Percentiles rank a stretch among this genome's conserved stretches.
These are phyloP conservation scores for Drosophila algonquin DNA, from an alignment of 2,888 invertebrate species.

Conservation along the genomic window DNA sequence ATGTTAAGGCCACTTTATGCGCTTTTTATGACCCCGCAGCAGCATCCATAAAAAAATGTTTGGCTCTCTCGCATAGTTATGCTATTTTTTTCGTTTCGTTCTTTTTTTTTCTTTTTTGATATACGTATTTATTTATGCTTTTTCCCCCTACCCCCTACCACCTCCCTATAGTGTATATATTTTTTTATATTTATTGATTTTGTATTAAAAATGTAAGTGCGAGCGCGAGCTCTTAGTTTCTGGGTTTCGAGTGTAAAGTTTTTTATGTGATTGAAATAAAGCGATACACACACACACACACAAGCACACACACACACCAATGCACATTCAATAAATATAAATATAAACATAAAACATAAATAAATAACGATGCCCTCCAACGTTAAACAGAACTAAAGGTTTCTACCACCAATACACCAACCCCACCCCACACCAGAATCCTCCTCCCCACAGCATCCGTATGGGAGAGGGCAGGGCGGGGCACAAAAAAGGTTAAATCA, in stretches of 20 bases:
- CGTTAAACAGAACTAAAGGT: slow-evolving; percentile 46
- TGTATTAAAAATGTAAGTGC: slow-evolving; percentile 80
- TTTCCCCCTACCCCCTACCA: slow-evolving; percentile 25
- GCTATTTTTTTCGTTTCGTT: slow-evolving; percentile 17
- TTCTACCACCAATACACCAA: not conserved
- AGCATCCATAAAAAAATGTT: slow-evolving; percentile 61
- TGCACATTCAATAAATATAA: slow-evolving; percentile 67
- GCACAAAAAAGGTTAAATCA: slow-evolving; percentile 44
- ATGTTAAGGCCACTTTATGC: slow-evolving; percentile 79
- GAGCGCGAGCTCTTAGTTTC: slow-evolving; percentile 67
- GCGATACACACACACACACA: slow-evolving; percentile 31
- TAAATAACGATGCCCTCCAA: slow-evolving; percentile 61
- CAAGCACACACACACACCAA: slow-evolving; percentile 10
- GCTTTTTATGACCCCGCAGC: slow-evolving; percentile 78
- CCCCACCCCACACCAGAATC: not conserved
- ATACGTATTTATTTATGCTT: slow-evolving; percentile 28
- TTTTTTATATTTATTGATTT: slow-evolving; percentile 79
- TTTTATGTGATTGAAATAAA: slow-evolving; percentile 75
- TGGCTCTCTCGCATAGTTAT: slow-evolving; percentile 37
- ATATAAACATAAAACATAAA: slow-evolving; percentile 34
- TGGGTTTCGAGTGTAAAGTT: slow-evolving; percentile 44
- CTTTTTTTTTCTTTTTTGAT: slow-evolving; percentile 28
- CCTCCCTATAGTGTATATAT: slow-evolving; percentile 25
- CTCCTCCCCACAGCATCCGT: too few species aligned
- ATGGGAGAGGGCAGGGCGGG: not conserved